These are phyloP conservation scores for Polylopha cassiicola DNA, from an alignment of 2,888 invertebrate genomes.

Conservation along the genomic window DNA sequence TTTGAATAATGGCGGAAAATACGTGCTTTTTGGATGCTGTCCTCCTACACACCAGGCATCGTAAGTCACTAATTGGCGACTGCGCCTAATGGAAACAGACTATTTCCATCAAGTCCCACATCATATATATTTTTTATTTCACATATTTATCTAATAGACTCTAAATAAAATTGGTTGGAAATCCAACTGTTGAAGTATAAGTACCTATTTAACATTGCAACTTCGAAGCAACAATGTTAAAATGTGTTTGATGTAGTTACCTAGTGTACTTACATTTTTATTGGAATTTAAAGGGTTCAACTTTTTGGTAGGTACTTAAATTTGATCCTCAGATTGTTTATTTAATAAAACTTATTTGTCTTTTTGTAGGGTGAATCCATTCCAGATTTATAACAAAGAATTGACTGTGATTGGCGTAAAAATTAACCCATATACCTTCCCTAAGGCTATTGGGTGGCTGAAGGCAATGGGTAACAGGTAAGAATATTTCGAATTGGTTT, in stretches of 20 bases:
- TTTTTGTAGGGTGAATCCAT: slow-evolving; percentile 47
- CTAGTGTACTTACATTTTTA: too few species aligned
- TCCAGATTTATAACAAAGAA: slow-evolving; percentile 80
- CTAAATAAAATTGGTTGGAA: too few species aligned
- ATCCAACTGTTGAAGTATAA: too few species aligned
- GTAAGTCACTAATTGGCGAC: slow-evolving; percentile 37
- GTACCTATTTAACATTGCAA: too few species aligned
- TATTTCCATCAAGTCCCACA: not conserved
- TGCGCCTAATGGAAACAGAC: not conserved
- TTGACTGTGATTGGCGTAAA: slow-evolving; percentile 80
- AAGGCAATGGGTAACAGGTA: slow-evolving; percentile 80
- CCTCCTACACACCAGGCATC: slow-evolving; percentile 52
- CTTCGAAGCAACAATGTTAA: too few species aligned
- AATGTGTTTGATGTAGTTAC: too few species aligned
- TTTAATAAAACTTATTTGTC: not conserved
- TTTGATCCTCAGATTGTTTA: too few species aligned
- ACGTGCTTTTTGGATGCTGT: slow-evolving; percentile 83
- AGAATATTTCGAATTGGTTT: not conserved
- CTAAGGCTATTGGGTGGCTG: slow-evolving; percentile 79
- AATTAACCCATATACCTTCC: slow-evolving; percentile 82
- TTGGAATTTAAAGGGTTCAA: too few species aligned
- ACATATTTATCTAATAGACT: too few species aligned
- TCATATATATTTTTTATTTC: too few species aligned
- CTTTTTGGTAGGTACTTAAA: too few species aligned
- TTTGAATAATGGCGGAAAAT: slow-evolving; percentile 78